Percentiles rank a stretch among this genome's conserved stretches.
phyloP scores from a whole-genome alignment of 2,888 invertebrate genomes.

The Chirona hameri region DNA sequence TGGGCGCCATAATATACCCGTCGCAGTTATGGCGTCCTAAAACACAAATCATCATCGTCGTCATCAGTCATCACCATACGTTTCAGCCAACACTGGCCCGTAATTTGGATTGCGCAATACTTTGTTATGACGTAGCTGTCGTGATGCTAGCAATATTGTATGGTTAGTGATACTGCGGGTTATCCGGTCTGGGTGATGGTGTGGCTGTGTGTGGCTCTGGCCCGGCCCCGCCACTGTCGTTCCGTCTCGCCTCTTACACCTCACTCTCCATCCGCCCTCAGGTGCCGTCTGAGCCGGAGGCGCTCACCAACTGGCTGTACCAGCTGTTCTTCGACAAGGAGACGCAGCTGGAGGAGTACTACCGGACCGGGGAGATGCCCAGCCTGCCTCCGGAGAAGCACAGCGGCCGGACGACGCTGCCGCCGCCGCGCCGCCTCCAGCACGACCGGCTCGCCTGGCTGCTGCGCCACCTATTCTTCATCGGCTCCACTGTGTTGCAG shows the following conservation, averaged over 20 bases:
- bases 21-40: no score
- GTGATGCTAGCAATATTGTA: no score
- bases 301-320: conserved; percentile 81
- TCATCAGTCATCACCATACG: no score
- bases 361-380: conserved; percentile 69
- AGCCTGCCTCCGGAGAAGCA: not conserved
- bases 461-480: conserved; percentile 39
- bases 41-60: no score
- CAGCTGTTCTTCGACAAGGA: conserved; percentile 87
- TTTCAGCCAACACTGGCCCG: no score
- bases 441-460: conserved; percentile 39
- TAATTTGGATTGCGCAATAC: no score
- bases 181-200: no score
- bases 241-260: not conserved
- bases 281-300: conserved; percentile 41
- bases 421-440: not conserved
- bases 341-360: conserved; percentile 73
- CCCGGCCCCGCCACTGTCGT: no score
- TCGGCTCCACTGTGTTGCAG: conserved; percentile 37
- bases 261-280: not conserved
- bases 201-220: no score
- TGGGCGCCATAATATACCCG: no score
- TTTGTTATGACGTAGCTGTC: no score
- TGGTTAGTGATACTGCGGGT: no score
- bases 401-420: not conserved